phyloP scores from a whole-genome alignment of 2,888 invertebrate genomes.

The Hirtodrosophila cameraria region DNA sequence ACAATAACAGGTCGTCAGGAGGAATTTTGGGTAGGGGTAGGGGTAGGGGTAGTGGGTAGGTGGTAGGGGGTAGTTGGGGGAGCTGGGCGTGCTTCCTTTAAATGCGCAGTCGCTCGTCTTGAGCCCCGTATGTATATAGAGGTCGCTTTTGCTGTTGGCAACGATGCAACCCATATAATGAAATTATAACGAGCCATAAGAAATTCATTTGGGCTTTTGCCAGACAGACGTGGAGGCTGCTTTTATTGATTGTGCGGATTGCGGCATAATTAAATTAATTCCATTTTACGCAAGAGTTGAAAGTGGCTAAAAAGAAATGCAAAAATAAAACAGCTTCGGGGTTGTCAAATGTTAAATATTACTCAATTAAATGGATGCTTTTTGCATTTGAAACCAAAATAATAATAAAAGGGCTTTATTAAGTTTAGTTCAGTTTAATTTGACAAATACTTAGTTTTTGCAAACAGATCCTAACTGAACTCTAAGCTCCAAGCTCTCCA shows the following conservation, averaged over 20 bases:
- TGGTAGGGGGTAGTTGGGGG: background rate
- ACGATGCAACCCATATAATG: conserved; percentile 67
- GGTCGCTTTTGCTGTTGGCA: conserved; percentile 34
- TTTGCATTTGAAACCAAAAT: too few relatives aligned
- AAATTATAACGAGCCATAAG: conserved; percentile 79
- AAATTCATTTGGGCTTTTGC: conserved; percentile 64
- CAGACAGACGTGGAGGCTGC: background rate
- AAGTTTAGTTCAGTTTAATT: too few relatives aligned
- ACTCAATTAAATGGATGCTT: too few relatives aligned
- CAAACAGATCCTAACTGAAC: too few relatives aligned
- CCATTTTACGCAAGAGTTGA: conserved; percentile 6
- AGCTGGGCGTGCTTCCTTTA: conserved; percentile 64
- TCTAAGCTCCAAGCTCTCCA: too few relatives aligned
- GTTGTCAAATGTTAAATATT: too few relatives aligned
- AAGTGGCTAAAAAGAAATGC: conserved; percentile 1
- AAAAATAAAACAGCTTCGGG: too few relatives aligned
- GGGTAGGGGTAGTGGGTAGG: background rate
- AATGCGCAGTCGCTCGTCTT: conserved; percentile 81
- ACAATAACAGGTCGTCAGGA: conserved; percentile 28
- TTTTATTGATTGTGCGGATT: conserved; percentile 58
- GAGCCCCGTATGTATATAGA: conserved; percentile 29
- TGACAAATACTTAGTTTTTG: too few relatives aligned
- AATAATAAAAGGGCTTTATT: too few relatives aligned
- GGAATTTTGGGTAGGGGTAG: background rate
- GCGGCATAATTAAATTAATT: conserved; percentile 63